Conservation (phyloP, 2,888 invertebrate genomes). For the Pollenia labialis region DNA sequence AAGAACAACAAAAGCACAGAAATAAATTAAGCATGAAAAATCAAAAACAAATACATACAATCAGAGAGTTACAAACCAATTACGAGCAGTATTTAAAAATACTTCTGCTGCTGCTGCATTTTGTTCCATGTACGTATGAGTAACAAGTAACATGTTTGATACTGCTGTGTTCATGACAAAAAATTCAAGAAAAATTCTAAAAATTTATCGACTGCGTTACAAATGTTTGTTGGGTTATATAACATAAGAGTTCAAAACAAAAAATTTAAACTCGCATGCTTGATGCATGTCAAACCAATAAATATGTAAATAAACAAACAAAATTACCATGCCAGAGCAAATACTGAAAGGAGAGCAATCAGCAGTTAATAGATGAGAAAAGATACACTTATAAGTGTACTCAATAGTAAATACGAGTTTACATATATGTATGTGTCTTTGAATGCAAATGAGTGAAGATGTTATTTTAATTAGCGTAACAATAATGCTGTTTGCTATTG, state of each 20-base stretch:
- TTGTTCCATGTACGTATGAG: slow-evolving; percentile 1
- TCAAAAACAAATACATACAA: slow-evolving; percentile 24
- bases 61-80: slow-evolving; percentile 40
- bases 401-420: neutral
- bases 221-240: slow-evolving; percentile 60
- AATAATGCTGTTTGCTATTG: neutral
- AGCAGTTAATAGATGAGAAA: neutral
- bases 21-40: neutral
- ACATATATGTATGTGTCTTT: neutral
- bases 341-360: neutral
- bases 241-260: slow-evolving; percentile 16
- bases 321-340: neutral
- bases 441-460: neutral
- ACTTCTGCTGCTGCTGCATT: neutral
- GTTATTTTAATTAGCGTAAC: neutral
- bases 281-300: slow-evolving; percentile 22
- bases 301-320: neutral
- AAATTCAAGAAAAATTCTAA: slow-evolving; percentile 2
- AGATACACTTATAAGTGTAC: neutral
- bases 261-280: slow-evolving; percentile 19
- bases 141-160: slow-evolving; percentile 16
- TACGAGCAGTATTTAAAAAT: slow-evolving; percentile 28
- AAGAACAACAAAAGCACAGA: slow-evolving; percentile 13
- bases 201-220: slow-evolving; percentile 25
- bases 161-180: neutral